These are phyloP conservation scores for Frieseomelitta varia DNA, from an alignment of 1,140 invertebrate species.

Conservation along the genomic window DNA sequence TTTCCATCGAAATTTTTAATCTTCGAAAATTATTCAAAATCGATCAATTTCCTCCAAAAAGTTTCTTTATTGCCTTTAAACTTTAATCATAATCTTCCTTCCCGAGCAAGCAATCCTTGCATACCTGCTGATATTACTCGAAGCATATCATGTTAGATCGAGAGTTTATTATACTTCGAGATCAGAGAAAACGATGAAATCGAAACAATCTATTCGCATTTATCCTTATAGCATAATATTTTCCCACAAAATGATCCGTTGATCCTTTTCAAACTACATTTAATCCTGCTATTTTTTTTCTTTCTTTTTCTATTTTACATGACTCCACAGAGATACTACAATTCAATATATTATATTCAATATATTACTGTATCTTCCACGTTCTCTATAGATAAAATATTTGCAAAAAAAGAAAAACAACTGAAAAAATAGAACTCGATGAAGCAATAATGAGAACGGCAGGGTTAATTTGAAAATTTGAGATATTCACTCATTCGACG, in stretches of 20 bases:
- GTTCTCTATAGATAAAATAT: no score
- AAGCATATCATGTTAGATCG: not conserved
- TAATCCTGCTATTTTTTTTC: no score
- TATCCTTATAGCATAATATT: not conserved
- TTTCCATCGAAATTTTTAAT: not conserved
- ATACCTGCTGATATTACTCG: not conserved
- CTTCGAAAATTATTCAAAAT: not conserved
- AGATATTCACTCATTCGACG: no score
- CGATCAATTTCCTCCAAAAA: not conserved
- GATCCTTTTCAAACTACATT: not conserved
- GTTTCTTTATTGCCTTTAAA: not conserved
- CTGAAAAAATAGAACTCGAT: no score
- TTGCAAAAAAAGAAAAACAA: no score
- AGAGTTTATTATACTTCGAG: not conserved
- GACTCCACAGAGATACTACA: no score
- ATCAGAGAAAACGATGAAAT: not conserved
- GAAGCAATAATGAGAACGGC: no score
- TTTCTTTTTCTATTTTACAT: no score
- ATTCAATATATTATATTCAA: no score
- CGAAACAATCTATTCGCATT: not conserved
- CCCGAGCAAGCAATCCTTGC: not conserved
- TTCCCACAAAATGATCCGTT: no score
- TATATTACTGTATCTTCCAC: no score
- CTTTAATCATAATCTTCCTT: not conserved
- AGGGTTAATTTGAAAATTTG: no score